These are phyloP conservation scores for Amblyteles armatorius DNA, from an alignment of 2,888 invertebrate genomes.

Conservation along the genomic window DNA sequence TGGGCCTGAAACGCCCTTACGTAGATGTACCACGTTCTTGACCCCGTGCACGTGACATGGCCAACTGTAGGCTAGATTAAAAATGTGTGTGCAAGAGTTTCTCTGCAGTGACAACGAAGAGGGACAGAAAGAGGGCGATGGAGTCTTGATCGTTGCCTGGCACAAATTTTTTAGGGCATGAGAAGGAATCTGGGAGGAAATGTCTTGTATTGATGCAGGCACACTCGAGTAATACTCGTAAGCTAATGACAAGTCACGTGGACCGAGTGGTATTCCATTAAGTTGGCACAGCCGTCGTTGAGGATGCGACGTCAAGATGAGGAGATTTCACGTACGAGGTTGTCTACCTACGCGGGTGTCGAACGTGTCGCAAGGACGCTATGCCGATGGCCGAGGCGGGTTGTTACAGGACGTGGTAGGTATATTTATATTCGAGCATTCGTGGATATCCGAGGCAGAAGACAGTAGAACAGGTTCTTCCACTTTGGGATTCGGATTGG, in stretches of 20 bases:
- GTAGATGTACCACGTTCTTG: slow-evolving; percentile 34
- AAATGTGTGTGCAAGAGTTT: slow-evolving; percentile 41
- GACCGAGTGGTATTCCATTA: slow-evolving; percentile 43
- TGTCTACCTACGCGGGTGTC: slow-evolving; percentile 38
- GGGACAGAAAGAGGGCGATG: neutral
- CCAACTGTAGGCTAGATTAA: slow-evolving; percentile 2
- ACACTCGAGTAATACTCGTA: neutral
- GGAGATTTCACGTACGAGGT: slow-evolving; percentile 14
- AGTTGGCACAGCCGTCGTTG: slow-evolving; percentile 41
- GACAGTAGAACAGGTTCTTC: neutral
- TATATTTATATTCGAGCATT: neutral
- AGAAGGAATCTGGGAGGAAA: slow-evolving; percentile 32
- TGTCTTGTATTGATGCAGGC: slow-evolving; percentile 25
- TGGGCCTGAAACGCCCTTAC: slow-evolving; percentile 57
- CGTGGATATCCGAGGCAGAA: neutral
- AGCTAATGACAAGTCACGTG: slow-evolving; percentile 49
- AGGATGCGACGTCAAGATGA: slow-evolving; percentile 32
- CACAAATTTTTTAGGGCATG: slow-evolving; percentile 59
- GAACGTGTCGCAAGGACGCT: slow-evolving; percentile 50
- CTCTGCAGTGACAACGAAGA: slow-evolving; percentile 27
- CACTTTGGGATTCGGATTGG: neutral
- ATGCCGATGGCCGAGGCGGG: slow-evolving; percentile 41
- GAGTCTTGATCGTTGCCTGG: slow-evolving; percentile 38
- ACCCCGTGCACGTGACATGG: slow-evolving; percentile 30
- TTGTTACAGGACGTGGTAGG: slow-evolving; percentile 33